Evolutionary conservation across 2,113 vertebrate genomes (phyloP), one percentile per base, ranked within the genome.

Genomic region (Pollachius pollachius): DNA sequence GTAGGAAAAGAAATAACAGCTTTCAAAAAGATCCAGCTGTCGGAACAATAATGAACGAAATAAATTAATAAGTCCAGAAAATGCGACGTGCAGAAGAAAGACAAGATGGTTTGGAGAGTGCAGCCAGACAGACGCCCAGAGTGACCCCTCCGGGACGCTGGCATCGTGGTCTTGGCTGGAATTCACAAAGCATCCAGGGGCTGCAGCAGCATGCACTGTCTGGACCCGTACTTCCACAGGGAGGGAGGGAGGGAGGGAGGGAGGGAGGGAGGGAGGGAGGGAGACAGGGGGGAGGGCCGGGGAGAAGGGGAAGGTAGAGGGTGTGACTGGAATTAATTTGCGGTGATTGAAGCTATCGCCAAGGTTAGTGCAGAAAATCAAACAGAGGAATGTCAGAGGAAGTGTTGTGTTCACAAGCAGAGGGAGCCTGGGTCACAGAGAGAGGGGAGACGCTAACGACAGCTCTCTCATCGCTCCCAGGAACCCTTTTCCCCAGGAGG

Each of bases 251-350:
- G 21, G 27, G 21, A 82, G 72, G 77, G 74, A 81, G 88, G 80
- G 71, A 75, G 73, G 23, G 23, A 23, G 61, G 66, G 70, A 67
- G 76, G 71, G 69, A 2, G 63, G n/a, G 78, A 79, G 52, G 68
- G 82, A 88, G 83, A 76, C 76, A 71, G 58, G 78, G 67, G 61
- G 66, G 70, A 68, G 76, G 71, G 67, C 2, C 61, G 63, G 64
- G 68, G 72, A 60, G 21, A 8, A 23, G 12, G 41, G 41, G 41
- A 48, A 48, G 41, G 12, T 48, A 73, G 71, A 74, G 83, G 76
- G 75, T 86, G 87, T 91, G 91, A 92, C 90, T 89, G 78, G 88
- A 92, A 93, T 93, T 88, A 89, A 92, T 92, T 88, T 80, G 67
- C 81, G 68, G 81, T 87, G 85, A 89, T 89, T 88, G 89, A 91